Percentiles rank a stretch among this genome's conserved stretches.
phyloP scores from a whole-genome alignment of 2,888 invertebrate genomes.

The Leptodirus hochenwartii region DNA sequence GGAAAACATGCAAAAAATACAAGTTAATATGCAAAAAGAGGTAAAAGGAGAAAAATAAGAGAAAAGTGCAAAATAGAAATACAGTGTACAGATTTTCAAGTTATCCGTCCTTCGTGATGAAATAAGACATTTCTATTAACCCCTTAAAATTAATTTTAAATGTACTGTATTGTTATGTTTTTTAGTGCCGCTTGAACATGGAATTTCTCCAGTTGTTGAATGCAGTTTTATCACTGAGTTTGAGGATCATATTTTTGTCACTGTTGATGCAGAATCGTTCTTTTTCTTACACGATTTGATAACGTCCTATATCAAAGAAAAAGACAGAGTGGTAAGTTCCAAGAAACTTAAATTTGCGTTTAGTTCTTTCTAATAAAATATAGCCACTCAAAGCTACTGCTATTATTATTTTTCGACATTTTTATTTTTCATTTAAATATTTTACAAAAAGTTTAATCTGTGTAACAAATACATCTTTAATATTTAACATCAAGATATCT shows the following conservation, averaged over 20 bases:
- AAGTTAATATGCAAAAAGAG: too few species aligned
- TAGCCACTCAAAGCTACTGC: too few species aligned
- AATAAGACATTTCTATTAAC: too few species aligned
- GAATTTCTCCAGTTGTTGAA: conserved; percentile 53
- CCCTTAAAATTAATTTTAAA: background rate
- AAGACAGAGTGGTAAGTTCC: conserved; percentile 53
- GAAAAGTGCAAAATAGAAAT: too few species aligned
- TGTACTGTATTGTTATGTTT: background rate
- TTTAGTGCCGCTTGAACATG: background rate
- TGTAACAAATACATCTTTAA: too few species aligned
- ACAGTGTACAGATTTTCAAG: too few species aligned
- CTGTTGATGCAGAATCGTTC: conserved; percentile 95
- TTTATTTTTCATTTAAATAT: conserved; percentile 5
- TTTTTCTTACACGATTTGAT: conserved; percentile 95
- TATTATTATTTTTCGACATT: conserved; percentile 1
- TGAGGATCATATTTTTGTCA: conserved; percentile 95
- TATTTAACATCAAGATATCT: too few species aligned
- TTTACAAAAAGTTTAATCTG: too few species aligned
- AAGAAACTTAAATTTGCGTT: background rate
- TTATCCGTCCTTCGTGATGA: too few species aligned
- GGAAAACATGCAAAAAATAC: too few species aligned
- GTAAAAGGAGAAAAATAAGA: too few species aligned
- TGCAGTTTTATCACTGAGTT: conserved; percentile 98
- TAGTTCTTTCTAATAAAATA: background rate
- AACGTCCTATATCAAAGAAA: conserved; percentile 88